These are phyloP conservation scores for Poeciliopsis infans DNA, from an alignment of 2,797 vertebrate genomes.

Conservation along the genomic window DNA sequence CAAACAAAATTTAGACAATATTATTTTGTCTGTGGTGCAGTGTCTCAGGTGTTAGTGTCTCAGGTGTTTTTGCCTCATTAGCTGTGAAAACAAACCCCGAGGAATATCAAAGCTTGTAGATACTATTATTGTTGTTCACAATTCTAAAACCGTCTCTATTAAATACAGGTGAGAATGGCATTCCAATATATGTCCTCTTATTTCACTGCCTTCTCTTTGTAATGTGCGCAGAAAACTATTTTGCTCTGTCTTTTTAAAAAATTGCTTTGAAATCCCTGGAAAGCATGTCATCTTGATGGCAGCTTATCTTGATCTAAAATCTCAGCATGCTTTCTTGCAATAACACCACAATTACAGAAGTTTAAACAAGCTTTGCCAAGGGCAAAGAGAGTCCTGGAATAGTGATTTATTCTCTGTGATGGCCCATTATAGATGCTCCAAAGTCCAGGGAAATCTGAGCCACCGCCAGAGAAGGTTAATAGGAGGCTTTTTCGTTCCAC, in stretches of 20 bases:
- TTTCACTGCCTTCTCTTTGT: background rate
- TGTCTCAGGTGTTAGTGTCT: background rate
- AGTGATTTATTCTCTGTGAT: conserved; percentile 4
- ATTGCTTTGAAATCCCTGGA: background rate
- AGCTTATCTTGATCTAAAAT: background rate
- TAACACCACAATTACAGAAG: conserved; percentile 9
- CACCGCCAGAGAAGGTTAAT: background rate
- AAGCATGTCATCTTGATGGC: background rate
- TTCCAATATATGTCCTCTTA: background rate
- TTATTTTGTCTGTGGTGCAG: background rate
- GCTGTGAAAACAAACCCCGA: background rate
- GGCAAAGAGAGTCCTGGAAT: background rate
- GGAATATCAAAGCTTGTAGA: too few species aligned
- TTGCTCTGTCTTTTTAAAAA: background rate
- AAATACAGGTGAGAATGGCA: background rate
- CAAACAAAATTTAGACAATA: background rate
- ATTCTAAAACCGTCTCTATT: background rate
- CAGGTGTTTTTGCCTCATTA: background rate
- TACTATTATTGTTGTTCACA: too few species aligned
- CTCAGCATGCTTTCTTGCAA: background rate
- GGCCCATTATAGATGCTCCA: background rate
- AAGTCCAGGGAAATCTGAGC: background rate
- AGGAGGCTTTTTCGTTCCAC: background rate
- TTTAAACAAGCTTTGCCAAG: conserved; percentile 5
- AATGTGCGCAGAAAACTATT: background rate